phyloP scores from a whole-genome alignment of 2,797 vertebrate species.

The Varecia variegata region DNA sequence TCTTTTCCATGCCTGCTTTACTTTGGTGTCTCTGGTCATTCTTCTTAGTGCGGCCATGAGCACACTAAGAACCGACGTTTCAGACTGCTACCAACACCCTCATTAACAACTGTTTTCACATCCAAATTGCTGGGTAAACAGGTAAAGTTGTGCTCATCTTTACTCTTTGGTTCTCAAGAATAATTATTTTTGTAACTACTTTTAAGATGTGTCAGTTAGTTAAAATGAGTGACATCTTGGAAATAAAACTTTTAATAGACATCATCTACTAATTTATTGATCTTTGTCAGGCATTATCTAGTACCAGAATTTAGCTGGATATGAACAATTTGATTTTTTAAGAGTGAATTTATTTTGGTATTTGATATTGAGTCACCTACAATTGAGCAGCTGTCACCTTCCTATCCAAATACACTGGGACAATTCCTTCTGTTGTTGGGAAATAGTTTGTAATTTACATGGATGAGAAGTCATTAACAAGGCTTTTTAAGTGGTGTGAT shows the following conservation, averaged over 20 bases:
- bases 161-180: not conserved
- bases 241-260: not conserved
- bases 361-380: not conserved
- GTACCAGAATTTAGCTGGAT: not conserved
- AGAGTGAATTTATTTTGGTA: not conserved
- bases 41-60: too few species aligned
- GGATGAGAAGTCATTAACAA: conserved; percentile 25
- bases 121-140: not conserved
- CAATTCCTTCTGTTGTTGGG: not conserved
- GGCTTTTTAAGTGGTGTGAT: not conserved
- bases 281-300: not conserved
- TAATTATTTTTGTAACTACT: not conserved
- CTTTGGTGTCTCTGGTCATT: too few species aligned
- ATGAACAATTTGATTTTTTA: not conserved
- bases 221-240: conserved; percentile 1
- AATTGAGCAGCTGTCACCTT: not conserved
- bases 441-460: not conserved
- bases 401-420: not conserved
- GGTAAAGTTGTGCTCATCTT: not conserved
- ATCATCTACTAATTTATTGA: not conserved
- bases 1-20: too few species aligned
- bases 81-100: not conserved
- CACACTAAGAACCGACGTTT: too few species aligned
- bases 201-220: not conserved
- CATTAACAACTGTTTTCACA: not conserved